Percentiles rank a stretch among this genome's conserved stretches.
Evolutionary conservation across 2,113 vertebrate species (phyloP).

Genomic region (Onychostoma macrolepis): DNA sequence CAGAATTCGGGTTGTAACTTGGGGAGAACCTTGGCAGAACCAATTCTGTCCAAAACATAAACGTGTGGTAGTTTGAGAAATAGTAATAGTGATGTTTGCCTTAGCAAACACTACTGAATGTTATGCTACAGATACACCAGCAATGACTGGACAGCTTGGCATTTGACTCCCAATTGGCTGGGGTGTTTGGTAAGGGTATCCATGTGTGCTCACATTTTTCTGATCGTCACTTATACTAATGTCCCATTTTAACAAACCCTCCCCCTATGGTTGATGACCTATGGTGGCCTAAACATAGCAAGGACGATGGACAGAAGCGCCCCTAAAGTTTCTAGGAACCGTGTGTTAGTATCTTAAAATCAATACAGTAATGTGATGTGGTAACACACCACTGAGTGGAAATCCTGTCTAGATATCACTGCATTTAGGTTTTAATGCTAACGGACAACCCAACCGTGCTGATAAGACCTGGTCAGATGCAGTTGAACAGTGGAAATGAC

Average conservation of each 20-base stretch:
- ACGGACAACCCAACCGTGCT: not conserved
- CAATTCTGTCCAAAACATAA: not conserved
- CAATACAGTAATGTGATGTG: slow-evolving; percentile 17
- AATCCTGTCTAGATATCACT: not conserved
- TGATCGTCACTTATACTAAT: not conserved
- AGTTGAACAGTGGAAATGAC: slow-evolving; percentile 2
- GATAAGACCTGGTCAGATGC: not conserved
- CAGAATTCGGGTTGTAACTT: not conserved
- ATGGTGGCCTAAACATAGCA: slow-evolving; percentile 4
- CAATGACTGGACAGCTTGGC: not conserved
- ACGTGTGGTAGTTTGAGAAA: not conserved
- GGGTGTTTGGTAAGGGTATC: not conserved
- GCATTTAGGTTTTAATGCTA: not conserved
- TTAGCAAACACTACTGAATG: slow-evolving; percentile 2
- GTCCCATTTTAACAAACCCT: not conserved
- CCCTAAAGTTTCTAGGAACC: slow-evolving; percentile 15
- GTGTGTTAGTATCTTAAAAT: slow-evolving; percentile 18
- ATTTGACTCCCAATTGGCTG: not conserved
- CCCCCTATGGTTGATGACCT: not conserved
- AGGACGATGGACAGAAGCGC: not conserved
- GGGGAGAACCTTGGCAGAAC: not conserved
- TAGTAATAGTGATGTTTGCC: not conserved
- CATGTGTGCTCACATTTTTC: not conserved
- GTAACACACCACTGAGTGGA: not conserved
- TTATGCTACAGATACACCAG: not conserved